Evolutionary conservation across 2,888 invertebrate genomes (phyloP).

Genomic region (Caenorhabditis sulstoni): DNA sequence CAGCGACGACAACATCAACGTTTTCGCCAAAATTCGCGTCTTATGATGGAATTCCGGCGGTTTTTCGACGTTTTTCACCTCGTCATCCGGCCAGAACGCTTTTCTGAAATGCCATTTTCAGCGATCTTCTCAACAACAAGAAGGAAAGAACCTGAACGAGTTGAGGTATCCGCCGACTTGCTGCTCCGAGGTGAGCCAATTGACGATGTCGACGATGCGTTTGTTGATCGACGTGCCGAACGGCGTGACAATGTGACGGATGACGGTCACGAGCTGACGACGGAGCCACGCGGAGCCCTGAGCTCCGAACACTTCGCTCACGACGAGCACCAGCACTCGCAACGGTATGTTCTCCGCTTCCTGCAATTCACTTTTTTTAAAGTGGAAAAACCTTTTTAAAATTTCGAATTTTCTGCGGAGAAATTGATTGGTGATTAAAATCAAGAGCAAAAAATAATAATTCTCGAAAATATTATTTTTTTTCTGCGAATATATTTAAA

Average conservation of each 20-base stretch:
- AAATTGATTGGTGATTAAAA: no score
- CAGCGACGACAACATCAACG: slow-evolving; percentile 88
- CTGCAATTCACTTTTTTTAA: no score
- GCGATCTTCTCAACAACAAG: no score
- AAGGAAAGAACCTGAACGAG: no score
- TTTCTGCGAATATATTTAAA: no score
- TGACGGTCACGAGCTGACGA: slow-evolving; percentile 86
- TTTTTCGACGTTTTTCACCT: slow-evolving; percentile 83
- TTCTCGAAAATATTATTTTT: no score
- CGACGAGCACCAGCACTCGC: slow-evolving; percentile 87
- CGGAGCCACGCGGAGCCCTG: slow-evolving; percentile 90
- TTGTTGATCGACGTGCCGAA: slow-evolving; percentile 90
- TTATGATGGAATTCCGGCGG: slow-evolving; percentile 81
- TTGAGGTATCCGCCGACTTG: slow-evolving; percentile 91
- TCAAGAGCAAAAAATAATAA: no score
- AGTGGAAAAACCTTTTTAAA: no score
- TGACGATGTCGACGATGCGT: slow-evolving; percentile 91
- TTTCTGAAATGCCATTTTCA: no score
- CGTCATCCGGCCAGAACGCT: slow-evolving; percentile 84
- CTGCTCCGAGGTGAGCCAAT: slow-evolving; percentile 89
- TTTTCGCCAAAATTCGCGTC: slow-evolving; percentile 88
- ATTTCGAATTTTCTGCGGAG: no score
- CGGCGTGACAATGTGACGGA: slow-evolving; percentile 88
- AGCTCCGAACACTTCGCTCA: slow-evolving; percentile 90
- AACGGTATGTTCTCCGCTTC: slow-evolving; percentile 87